These are phyloP conservation scores for Chloropsis cyanopogon DNA, from an alignment of 2,113 vertebrate genomes.

Conservation along the genomic window DNA sequence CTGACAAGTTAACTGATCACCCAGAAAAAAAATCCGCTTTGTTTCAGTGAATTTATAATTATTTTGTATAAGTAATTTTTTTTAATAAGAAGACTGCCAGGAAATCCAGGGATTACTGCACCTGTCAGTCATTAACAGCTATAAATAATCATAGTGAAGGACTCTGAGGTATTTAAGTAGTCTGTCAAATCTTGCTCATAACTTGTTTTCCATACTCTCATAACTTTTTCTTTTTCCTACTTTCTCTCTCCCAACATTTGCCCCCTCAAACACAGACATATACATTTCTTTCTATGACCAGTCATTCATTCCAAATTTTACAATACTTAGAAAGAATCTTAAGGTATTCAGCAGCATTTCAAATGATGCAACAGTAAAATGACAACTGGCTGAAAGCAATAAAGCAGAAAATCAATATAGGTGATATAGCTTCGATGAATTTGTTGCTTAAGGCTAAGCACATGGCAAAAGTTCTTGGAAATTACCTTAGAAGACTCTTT, in stretches of 20 bases:
- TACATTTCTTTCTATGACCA: not conserved
- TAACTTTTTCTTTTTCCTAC: not conserved
- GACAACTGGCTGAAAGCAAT: not conserved
- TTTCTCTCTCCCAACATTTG: not conserved
- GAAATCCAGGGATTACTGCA: not conserved
- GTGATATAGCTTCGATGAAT: not conserved
- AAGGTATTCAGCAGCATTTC: not conserved
- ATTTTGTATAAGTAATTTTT: not conserved
- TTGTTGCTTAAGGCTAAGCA: not conserved
- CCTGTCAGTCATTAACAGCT: not conserved
- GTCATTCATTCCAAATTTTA: not conserved
- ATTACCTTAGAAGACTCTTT: slow-evolving; percentile 71
- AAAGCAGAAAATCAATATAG: not conserved
- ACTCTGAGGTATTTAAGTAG: not conserved
- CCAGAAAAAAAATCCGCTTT: not conserved
- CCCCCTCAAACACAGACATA: not conserved
- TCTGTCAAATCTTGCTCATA: not conserved
- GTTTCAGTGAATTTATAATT: not conserved
- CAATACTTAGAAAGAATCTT: not conserved
- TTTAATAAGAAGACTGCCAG: not conserved
- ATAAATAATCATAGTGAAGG: not conserved
- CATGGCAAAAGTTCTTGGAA: not conserved
- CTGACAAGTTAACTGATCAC: not conserved
- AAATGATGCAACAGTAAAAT: not conserved
- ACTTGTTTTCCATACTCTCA: not conserved